These are phyloP conservation scores for Danionella cerebrum DNA, from an alignment of 2,113 vertebrate genomes.

Conservation along the genomic window DNA sequence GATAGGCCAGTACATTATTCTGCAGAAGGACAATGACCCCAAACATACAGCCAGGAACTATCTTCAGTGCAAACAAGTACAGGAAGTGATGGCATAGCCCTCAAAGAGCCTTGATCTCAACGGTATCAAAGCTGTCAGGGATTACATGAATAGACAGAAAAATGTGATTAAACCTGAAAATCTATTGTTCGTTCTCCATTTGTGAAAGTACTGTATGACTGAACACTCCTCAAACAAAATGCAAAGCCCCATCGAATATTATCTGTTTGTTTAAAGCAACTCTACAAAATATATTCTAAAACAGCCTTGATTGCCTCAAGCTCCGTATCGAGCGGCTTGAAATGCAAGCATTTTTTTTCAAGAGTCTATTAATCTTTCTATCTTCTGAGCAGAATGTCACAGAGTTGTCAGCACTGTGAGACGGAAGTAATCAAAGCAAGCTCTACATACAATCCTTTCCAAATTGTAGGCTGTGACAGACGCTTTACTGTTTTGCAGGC, in stretches of 20 bases:
- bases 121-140: no score
- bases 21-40: no score
- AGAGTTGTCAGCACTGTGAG: neutral
- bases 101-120: no score
- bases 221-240: conserved; percentile 24
- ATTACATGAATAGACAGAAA: no score
- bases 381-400: neutral
- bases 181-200: no score
- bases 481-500: neutral
- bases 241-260: neutral
- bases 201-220: no score
- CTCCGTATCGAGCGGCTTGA: neutral
- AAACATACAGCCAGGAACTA: no score
- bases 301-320: neutral
- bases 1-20: no score
- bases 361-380: neutral
- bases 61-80: no score
- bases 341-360: neutral
- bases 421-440: conserved; percentile 8
- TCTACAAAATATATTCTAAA: conserved; percentile 20
- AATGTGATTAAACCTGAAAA: no score
- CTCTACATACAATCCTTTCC: neutral
- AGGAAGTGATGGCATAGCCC: no score
- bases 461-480: neutral
- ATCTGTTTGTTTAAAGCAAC: neutral